Base-by-base conservation (phyloP, 2,113 vertebrate species). In the Excalfactoria chinensis region DNA sequence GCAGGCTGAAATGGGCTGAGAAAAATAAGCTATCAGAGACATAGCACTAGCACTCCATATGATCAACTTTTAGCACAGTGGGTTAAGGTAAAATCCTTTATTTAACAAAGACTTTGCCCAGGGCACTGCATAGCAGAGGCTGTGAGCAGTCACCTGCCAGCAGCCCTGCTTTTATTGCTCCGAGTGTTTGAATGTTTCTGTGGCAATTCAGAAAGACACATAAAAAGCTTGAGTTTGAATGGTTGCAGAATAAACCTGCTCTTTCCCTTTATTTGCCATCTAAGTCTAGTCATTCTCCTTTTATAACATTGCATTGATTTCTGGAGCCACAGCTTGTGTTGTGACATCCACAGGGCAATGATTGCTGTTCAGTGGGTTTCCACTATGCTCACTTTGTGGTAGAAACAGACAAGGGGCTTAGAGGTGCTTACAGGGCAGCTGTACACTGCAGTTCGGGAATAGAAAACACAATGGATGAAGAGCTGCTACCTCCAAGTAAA, bases 21-120 rank as follows among this genome's bases (percentile, higher is more conserved):
- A 26, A 37, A 86, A 51, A 41, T 26, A 34, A 34, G 3, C 18
- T n/a, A 18, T 37, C 44, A 63, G 49, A 62, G 26, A 6, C 30
- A 9, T 2, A 53, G 10, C 17, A 62, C 9, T 26, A 37, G 0
- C 2, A 5, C 16, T 64, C 32, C 37, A 8, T 8, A 8, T 4
- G 17, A 51, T 14, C 11, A 58, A 3, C 34, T 64, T 69, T 75
- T 10, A 80, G 23, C n/a, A 28, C 1, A 6, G 3, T 12, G 14
- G 37, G 28, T 44, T 87, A 60, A 44, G 77, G n/a, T 13, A 35
- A 92, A 89, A 64, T 13, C 28, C 21, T 79, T 26, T 9, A 19
- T 59, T 79, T 53, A 86, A 18, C 26, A 41, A 23, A 62, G 44
- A 18, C 21, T 18, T 25, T 30, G 48, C 67, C 63, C 49, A n/a